Conservation (phyloP, 2,797 vertebrate species). For the Aplochiton taeniatus region DNA sequence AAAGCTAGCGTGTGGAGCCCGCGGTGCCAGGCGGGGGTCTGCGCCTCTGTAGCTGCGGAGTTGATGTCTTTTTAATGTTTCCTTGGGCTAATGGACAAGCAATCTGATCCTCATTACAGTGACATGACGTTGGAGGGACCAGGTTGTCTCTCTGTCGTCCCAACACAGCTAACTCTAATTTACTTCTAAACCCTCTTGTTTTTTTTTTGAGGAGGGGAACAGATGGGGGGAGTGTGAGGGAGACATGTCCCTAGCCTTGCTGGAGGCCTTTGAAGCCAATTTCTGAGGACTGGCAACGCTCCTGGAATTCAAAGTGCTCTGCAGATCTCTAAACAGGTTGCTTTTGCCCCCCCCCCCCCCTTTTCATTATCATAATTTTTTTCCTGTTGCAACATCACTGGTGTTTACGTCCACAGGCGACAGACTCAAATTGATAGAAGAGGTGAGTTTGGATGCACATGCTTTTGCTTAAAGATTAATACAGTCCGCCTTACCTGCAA, state of each 20-base stretch:
- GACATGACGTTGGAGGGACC: neutral
- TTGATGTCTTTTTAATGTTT: constrained; percentile 50
- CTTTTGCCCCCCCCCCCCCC: neutral
- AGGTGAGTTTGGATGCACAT: too few relatives aligned
- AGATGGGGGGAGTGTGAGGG: neutral
- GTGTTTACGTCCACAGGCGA: too few relatives aligned
- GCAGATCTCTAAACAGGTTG: neutral
- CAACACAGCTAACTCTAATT: constrained; percentile 24
- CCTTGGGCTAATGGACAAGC: constrained; percentile 35
- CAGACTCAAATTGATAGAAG: too few relatives aligned
- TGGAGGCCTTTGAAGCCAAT: constrained; percentile 19
- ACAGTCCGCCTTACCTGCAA: too few relatives aligned
- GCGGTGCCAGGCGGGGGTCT: constrained; percentile 19
- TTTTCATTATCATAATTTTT: constrained; percentile 18
- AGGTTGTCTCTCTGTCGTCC: neutral
- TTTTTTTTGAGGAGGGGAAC: constrained; percentile 17
- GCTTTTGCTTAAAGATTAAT: too few relatives aligned
- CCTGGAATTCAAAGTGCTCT: neutral
- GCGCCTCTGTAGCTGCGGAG: constrained; percentile 26
- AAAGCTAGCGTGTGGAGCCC: constrained; percentile 6
- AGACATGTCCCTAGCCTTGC: neutral
- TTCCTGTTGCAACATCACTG: constrained; percentile 23
- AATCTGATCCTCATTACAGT: constrained; percentile 35
- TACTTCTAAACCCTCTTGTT: constrained; percentile 14
- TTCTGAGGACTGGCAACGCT: constrained; percentile 42